Evolutionary conservation across 2,888 invertebrate genomes (phyloP).

Genomic region (Branchellion lobata): DNA sequence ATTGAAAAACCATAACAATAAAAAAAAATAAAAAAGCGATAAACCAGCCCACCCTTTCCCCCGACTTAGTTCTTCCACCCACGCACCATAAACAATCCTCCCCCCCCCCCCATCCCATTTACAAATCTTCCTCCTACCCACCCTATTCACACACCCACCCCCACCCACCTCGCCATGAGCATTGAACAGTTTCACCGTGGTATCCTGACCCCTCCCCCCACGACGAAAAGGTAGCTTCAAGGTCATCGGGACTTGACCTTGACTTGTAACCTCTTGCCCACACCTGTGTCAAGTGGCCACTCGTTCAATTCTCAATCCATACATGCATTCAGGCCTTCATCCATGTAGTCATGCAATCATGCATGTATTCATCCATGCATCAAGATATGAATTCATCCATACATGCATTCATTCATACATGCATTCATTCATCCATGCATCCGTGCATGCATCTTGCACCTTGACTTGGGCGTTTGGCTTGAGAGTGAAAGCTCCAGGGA

Average conservation of each 20-base stretch:
- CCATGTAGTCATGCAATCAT: not conserved
- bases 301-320: not conserved
- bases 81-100: no score
- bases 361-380: constrained; percentile 1
- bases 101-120: no score
- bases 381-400: not conserved
- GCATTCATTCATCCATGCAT: not conserved
- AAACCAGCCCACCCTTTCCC: no score
- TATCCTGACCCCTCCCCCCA: constrained; percentile 1
- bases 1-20: no score
- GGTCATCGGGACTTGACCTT: not conserved
- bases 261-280: constrained; percentile 12
- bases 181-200: not conserved
- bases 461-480: constrained; percentile 39
- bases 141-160: no score
- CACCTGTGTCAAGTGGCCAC: not conserved
- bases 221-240: not conserved
- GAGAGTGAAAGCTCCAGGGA: constrained; percentile 42
- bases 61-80: no score
- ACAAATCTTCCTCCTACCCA: no score
- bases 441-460: constrained; percentile 23
- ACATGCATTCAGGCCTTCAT: not conserved
- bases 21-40: no score
- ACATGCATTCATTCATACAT: constrained; percentile 2
- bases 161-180: not conserved